phyloP scores from a whole-genome alignment of 2,113 vertebrate species.

The Myiozetetes cayanensis region DNA sequence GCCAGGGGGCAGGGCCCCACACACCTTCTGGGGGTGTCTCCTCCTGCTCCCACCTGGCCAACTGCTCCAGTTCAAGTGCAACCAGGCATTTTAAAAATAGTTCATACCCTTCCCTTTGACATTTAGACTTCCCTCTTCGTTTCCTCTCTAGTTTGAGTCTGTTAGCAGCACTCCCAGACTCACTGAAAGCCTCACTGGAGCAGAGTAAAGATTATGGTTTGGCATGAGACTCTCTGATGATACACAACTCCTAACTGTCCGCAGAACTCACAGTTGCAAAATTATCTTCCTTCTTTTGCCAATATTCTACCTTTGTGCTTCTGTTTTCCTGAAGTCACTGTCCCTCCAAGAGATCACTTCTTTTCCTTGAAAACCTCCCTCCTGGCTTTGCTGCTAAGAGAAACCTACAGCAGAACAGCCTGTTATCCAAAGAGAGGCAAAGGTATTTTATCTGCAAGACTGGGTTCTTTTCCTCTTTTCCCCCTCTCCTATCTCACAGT shows the following conservation, averaged over 20 bases:
- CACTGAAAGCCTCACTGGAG: not conserved
- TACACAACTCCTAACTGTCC: not conserved
- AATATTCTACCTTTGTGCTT: not conserved
- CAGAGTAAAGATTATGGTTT: not conserved
- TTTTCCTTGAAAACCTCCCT: not conserved
- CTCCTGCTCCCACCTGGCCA: not conserved
- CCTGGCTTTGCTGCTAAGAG: not conserved
- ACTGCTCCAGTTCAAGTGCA: no score
- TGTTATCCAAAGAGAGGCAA: not conserved
- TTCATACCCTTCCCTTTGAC: not conserved
- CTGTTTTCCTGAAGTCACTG: not conserved
- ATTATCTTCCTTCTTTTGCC: not conserved
- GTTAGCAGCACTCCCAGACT: not conserved
- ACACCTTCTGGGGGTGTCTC: no score
- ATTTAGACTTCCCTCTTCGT: not conserved
- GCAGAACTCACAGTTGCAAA: not conserved
- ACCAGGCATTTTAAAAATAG: not conserved
- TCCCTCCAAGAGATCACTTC: not conserved
- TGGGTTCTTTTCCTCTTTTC: not conserved
- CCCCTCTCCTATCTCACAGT: not conserved
- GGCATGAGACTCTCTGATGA: not conserved
- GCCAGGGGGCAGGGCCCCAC: not conserved
- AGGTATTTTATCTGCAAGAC: not conserved
- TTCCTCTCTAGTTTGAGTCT: not conserved
- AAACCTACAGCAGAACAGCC: not conserved